These are phyloP conservation scores for Macrotus californicus DNA, from an alignment of 2,113 vertebrate genomes.

Conservation along the genomic window DNA sequence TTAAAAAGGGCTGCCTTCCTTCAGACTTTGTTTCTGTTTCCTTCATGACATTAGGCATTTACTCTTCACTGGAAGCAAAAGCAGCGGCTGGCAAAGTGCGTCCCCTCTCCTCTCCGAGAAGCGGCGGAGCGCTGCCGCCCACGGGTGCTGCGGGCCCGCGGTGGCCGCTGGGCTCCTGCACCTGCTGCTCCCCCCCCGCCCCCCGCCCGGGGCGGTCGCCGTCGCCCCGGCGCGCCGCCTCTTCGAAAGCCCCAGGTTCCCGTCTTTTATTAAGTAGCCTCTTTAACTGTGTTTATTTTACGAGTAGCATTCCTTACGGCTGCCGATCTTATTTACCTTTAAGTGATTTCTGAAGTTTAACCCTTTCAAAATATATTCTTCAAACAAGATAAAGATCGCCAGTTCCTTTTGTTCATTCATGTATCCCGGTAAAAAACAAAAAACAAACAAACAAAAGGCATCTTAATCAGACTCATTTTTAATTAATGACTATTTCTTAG, in stretches of 20 bases:
- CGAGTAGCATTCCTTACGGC: slow-evolving; percentile 78
- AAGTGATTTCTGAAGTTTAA: slow-evolving; percentile 79
- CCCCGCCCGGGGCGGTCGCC: slow-evolving; percentile 59
- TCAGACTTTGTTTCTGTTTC: slow-evolving; percentile 80
- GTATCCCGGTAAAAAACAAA: slow-evolving; percentile 81
- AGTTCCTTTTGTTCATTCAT: slow-evolving; percentile 80
- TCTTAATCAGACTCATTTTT: slow-evolving; percentile 83
- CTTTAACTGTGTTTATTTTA: slow-evolving; percentile 81
- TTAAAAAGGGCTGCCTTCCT: slow-evolving; percentile 85
- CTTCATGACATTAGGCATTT: slow-evolving; percentile 75
- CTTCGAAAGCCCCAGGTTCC: slow-evolving; percentile 80
- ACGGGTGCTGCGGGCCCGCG: slow-evolving; percentile 57
- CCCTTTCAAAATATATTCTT: slow-evolving; percentile 78
- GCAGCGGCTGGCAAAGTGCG: slow-evolving; percentile 73
- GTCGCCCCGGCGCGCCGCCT: slow-evolving; percentile 80
- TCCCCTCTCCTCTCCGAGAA: slow-evolving; percentile 76
- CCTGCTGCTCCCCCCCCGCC: slow-evolving; percentile 1
- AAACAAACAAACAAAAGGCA: too few relatives aligned
- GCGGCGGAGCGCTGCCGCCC: slow-evolving; percentile 24
- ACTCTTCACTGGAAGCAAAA: slow-evolving; percentile 75
- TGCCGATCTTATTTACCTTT: slow-evolving; percentile 83
- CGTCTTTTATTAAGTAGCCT: slow-evolving; percentile 78
- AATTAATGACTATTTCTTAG: slow-evolving; percentile 83
- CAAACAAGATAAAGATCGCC: slow-evolving; percentile 80
- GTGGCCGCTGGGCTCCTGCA: slow-evolving; percentile 71